phyloP scores from a whole-genome alignment of 2,113 vertebrate genomes.

The Mola mola region DNA sequence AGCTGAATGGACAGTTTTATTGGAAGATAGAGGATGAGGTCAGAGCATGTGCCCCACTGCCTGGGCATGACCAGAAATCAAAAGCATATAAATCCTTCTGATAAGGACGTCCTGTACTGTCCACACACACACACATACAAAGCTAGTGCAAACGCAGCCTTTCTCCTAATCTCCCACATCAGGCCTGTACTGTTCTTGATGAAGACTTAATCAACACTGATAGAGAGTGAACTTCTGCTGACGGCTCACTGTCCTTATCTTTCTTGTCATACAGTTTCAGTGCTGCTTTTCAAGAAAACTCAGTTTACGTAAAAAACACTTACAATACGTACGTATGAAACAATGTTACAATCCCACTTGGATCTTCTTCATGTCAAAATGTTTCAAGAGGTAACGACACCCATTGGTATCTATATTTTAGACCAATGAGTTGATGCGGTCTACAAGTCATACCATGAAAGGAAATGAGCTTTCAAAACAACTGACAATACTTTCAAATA shows the following conservation, averaged over 20 bases:
- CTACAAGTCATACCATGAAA: too few relatives aligned
- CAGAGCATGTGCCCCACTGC: constrained; percentile 44
- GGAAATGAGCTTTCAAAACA: too few relatives aligned
- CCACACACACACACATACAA: constrained; percentile 5
- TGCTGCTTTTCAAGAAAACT: neutral
- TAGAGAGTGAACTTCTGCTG: constrained; percentile 43
- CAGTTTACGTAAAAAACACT: too few relatives aligned
- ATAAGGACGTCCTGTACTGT: constrained; percentile 60
- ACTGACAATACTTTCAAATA: too few relatives aligned
- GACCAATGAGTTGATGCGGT: too few relatives aligned
- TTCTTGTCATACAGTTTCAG: constrained; percentile 10
- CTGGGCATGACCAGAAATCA: constrained; percentile 61
- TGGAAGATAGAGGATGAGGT: constrained; percentile 59
- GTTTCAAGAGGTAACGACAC: too few relatives aligned
- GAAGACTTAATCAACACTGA: constrained; percentile 43
- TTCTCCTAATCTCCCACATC: constrained; percentile 52
- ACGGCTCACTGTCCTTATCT: constrained; percentile 6
- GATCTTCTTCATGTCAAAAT: too few relatives aligned
- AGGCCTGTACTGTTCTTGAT: constrained; percentile 25
- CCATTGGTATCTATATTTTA: too few relatives aligned
- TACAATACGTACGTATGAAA: too few relatives aligned
- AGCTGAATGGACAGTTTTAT: constrained; percentile 62
- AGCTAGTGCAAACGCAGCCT: constrained; percentile 30
- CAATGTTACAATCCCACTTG: too few relatives aligned
- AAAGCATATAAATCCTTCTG: constrained; percentile 63